Conservation (phyloP, 1,140 invertebrate species). For the Cryptotermes secundus region DNA sequence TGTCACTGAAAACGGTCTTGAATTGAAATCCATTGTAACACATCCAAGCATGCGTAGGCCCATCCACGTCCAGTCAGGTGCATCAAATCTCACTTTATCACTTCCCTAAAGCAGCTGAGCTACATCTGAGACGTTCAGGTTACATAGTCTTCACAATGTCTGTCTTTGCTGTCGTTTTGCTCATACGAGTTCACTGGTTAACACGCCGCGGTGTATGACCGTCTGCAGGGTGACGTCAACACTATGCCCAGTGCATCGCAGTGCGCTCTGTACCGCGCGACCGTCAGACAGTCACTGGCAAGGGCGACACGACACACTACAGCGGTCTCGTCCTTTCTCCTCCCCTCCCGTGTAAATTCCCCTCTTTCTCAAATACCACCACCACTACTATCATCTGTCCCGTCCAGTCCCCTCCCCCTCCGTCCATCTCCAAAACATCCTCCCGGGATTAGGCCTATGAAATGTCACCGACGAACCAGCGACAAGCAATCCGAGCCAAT, state of each 20-base stretch:
- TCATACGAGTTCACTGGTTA: neutral
- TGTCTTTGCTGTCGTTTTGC: neutral
- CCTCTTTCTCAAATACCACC: neutral
- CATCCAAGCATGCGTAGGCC: neutral
- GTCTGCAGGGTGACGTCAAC: slow-evolving; percentile 9
- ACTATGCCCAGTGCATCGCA: neutral
- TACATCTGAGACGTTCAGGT: neutral
- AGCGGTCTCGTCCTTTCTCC: neutral
- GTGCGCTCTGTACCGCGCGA: neutral
- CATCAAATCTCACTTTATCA: neutral
- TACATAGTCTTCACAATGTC: neutral
- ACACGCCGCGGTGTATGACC: neutral
- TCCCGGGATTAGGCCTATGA: slow-evolving; percentile 5
- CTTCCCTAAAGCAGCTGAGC: neutral
- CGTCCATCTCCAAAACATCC: neutral
- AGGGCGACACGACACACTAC: slow-evolving; percentile 19
- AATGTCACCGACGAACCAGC: slow-evolving; percentile 22
- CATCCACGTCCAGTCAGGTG: neutral
- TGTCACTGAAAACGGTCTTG: neutral
- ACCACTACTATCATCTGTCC: neutral
- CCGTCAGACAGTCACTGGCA: slow-evolving; percentile 26
- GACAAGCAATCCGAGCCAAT: neutral
- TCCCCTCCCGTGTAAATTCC: neutral
- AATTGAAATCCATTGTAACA: neutral
- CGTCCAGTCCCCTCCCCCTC: neutral